Evolutionary conservation across 2,113 vertebrate species (phyloP).

Genomic region (Zapornia atra): DNA sequence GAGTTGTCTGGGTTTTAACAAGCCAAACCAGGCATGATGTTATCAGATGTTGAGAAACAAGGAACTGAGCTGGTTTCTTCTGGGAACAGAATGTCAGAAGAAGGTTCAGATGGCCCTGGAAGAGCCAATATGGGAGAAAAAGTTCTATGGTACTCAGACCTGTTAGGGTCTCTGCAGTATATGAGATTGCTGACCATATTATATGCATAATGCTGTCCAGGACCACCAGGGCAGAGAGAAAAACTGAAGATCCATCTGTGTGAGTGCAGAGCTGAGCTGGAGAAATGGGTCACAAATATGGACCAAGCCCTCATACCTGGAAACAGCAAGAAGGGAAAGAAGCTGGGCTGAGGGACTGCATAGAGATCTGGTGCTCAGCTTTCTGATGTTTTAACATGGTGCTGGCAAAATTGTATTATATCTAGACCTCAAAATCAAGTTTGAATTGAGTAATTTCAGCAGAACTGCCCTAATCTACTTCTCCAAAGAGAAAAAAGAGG

Average conservation of each 20-base stretch:
- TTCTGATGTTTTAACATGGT: not conserved
- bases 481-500: not conserved
- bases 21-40: not conserved
- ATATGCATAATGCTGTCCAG: not conserved
- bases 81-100: not conserved
- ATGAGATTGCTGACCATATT: not conserved
- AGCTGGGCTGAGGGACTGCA: not conserved
- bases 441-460: not conserved
- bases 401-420: not conserved
- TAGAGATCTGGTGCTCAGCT: not conserved
- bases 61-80: not conserved
- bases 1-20: not conserved
- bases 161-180: not conserved
- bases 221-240: not conserved
- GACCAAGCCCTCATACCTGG: not conserved
- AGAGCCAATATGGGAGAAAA: not conserved
- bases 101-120: not conserved
- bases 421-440: not conserved
- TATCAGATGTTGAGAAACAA: not conserved
- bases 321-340: not conserved
- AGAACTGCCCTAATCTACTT: not conserved
- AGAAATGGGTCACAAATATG: not conserved
- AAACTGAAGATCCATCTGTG: not conserved
- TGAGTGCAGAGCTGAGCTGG: not conserved
- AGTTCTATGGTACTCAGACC: not conserved